Evolutionary conservation across 1,140 invertebrate genomes (phyloP).

Genomic region (Formica selysi): DNA sequence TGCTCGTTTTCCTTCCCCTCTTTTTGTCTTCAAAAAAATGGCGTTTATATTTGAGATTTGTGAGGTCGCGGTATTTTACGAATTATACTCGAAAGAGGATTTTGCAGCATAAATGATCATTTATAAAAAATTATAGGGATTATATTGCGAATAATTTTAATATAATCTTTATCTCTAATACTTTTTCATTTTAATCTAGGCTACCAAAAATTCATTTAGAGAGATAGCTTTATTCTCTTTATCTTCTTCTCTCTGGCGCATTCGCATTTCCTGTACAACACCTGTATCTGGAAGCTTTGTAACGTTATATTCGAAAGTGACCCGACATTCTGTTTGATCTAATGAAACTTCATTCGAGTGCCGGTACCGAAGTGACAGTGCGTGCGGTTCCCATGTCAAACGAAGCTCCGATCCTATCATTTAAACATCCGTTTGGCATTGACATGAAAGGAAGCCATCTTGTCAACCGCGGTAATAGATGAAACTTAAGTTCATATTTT

Average conservation of each 20-base stretch:
- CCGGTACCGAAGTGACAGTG: neutral
- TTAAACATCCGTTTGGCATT: neutral
- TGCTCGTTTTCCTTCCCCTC: neutral
- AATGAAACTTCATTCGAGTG: constrained; percentile 44
- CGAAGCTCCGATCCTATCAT: constrained; percentile 17
- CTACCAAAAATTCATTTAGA: neutral
- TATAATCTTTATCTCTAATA: neutral
- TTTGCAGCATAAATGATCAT: neutral
- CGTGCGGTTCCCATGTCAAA: neutral
- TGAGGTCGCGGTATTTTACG: neutral
- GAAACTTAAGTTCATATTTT: constrained; percentile 1
- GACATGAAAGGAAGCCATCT: neutral
- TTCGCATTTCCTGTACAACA: constrained; percentile 3
- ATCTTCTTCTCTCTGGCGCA: neutral
- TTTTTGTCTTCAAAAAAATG: too few species aligned
- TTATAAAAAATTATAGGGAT: neutral
- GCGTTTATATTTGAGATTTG: neutral
- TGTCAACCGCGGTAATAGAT: neutral
- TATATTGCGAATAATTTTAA: neutral
- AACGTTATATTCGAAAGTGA: constrained; percentile 42
- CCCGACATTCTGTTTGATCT: constrained; percentile 40
- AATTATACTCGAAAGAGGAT: neutral
- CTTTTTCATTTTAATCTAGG: neutral
- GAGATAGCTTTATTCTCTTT: neutral
- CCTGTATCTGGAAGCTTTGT: constrained; percentile 18